Conservation (phyloP, 2,113 vertebrate species). For the Tragelaphus buxtoni region DNA sequence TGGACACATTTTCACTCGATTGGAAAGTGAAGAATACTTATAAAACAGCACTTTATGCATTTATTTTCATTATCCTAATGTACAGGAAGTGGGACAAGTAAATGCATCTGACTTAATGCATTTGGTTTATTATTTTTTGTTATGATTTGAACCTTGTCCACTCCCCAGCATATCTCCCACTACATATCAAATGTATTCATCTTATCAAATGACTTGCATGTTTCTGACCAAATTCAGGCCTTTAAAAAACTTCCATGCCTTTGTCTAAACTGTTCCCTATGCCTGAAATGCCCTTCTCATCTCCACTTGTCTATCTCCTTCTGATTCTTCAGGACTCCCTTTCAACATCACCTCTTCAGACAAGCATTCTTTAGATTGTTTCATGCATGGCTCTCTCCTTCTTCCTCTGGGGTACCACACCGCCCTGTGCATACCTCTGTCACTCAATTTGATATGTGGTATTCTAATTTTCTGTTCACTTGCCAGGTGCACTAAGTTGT, state of each 20-base stretch:
- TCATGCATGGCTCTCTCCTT: rapidly evolving
- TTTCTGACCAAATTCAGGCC: background rate
- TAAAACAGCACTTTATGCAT: background rate
- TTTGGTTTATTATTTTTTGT: background rate
- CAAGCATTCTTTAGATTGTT: background rate
- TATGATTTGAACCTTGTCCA: background rate
- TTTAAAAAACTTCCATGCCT: background rate
- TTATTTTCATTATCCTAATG: background rate
- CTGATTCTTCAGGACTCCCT: background rate
- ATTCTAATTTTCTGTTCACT: background rate
- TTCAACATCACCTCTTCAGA: background rate
- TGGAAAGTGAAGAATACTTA: background rate
- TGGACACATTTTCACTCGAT: background rate
- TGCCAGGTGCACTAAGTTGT: background rate
- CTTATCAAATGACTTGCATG: background rate
- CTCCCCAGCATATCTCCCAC: background rate
- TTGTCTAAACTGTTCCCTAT: background rate
- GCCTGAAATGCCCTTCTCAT: background rate
- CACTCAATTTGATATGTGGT: background rate
- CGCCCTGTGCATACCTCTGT: too few species aligned
- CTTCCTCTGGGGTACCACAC: background rate
- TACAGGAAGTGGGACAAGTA: background rate
- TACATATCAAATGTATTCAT: background rate
- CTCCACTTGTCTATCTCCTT: background rate
- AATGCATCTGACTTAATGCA: background rate